Conservation (phyloP, 1,140 invertebrate genomes). For the Rhagoletis zephyria region DNA sequence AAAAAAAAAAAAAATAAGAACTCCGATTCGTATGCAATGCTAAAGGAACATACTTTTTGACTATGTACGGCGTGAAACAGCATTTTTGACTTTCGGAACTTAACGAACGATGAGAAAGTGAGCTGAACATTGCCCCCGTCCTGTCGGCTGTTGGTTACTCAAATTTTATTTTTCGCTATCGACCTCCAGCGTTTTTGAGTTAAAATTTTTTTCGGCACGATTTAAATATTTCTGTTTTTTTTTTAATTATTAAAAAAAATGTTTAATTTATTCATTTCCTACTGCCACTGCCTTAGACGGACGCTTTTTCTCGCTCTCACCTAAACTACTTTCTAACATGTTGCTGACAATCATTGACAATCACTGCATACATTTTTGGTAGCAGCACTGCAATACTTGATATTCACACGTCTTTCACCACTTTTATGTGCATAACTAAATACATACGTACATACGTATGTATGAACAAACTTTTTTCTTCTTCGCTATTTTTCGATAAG, state of each 20-base stretch:
- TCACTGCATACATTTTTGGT: slow-evolving; percentile 29
- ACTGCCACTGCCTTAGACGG: neutral
- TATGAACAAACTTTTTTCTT: neutral
- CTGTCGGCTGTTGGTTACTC: neutral
- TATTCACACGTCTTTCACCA: slow-evolving; percentile 34
- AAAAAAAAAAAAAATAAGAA: too few relatives aligned
- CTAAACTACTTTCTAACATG: slow-evolving; percentile 49
- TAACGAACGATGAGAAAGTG: neutral
- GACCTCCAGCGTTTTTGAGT: neutral
- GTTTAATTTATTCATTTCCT: slow-evolving; percentile 3
- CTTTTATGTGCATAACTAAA: too few relatives aligned
- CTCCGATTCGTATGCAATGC: too few relatives aligned
- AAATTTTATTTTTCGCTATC: neutral
- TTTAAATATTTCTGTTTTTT: neutral
- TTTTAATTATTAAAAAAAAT: neutral
- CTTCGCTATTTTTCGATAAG: neutral
- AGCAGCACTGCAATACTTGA: neutral
- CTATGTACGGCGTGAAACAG: neutral
- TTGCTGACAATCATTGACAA: slow-evolving; percentile 24
- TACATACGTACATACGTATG: too few relatives aligned
- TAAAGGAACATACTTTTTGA: neutral
- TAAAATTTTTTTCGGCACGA: neutral
- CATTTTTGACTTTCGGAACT: neutral
- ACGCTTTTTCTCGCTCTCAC: neutral
- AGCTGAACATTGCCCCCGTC: neutral